These are phyloP conservation scores for Helicolenus hilgendorfi DNA, from an alignment of 2,797 vertebrate genomes.

Conservation along the genomic window DNA sequence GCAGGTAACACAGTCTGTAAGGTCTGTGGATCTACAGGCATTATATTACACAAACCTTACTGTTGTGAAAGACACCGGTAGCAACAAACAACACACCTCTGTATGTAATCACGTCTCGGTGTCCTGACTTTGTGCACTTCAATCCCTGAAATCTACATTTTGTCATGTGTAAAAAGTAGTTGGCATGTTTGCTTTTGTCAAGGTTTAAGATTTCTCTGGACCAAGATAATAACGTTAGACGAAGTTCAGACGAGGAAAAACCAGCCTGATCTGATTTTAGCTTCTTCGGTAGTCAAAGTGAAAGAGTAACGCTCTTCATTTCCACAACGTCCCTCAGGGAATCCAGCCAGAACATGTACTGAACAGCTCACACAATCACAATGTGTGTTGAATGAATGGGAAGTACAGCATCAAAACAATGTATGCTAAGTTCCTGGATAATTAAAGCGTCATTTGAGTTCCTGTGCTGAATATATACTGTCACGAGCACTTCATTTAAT, in stretches of 20 bases:
- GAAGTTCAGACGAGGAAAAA: background rate
- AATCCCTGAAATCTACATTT: background rate
- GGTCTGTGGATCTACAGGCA: background rate
- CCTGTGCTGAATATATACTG: background rate
- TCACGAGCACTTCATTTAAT: background rate
- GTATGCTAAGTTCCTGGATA: no score
- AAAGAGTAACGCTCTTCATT: background rate
- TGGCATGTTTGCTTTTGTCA: background rate
- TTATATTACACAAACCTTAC: background rate
- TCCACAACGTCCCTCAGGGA: background rate
- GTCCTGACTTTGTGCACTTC: background rate
- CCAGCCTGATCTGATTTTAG: background rate
- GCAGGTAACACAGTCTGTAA: background rate
- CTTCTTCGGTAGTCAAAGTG: background rate
- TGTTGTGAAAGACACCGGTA: slow-evolving; percentile 46
- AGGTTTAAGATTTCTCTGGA: background rate
- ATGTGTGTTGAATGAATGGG: background rate
- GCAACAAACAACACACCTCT: slow-evolving; percentile 25
- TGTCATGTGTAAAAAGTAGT: background rate
- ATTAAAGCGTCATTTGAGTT: background rate
- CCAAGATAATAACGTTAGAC: background rate
- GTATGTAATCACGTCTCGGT: background rate
- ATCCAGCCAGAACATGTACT: background rate
- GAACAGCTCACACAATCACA: background rate
- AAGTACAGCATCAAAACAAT: background rate